Evolutionary conservation across 2,888 invertebrate species (phyloP).

Genomic region (Latrodectus hesperus): DNA sequence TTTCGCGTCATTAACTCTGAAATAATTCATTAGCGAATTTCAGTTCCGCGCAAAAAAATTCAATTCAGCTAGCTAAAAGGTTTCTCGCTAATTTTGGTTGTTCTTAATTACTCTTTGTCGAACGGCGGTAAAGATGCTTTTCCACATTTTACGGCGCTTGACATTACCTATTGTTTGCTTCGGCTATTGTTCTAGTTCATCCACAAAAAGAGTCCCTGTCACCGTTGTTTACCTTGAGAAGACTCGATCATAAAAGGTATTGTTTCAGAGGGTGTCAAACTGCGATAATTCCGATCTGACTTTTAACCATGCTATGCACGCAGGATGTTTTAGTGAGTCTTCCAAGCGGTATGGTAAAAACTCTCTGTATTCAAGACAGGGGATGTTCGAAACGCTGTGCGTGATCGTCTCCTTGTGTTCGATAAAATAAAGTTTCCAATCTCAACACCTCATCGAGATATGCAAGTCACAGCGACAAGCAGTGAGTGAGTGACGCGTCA

Average conservation of each 20-base stretch:
- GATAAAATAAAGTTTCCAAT: no score
- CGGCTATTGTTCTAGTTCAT: constrained; percentile 41
- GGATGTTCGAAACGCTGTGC: no score
- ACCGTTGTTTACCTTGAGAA: constrained; percentile 48
- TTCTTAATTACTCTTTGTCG: constrained; percentile 44
- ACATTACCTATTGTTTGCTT: constrained; percentile 36
- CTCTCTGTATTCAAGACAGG: no score
- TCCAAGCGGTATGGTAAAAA: no score
- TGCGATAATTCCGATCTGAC: constrained; percentile 17
- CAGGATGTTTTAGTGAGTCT: constrained; percentile 15
- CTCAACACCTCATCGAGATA: no score
- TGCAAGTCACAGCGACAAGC: no score
- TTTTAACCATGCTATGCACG: constrained; percentile 29
- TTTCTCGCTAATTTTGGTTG: constrained; percentile 9
- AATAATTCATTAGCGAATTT: no score
- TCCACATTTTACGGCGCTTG: constrained; percentile 43
- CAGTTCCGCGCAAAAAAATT: no score
- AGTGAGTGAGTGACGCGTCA: no score
- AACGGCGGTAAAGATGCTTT: constrained; percentile 22
- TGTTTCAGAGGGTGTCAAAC: constrained; percentile 38
- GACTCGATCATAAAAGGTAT: constrained; percentile 26
- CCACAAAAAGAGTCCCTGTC: constrained; percentile 9
- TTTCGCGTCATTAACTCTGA: no score
- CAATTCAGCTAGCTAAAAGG: no score
- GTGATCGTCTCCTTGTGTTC: no score